Base-by-base conservation (phyloP, 1,140 invertebrate genomes). In the Amphibalanus amphitrite region DNA sequence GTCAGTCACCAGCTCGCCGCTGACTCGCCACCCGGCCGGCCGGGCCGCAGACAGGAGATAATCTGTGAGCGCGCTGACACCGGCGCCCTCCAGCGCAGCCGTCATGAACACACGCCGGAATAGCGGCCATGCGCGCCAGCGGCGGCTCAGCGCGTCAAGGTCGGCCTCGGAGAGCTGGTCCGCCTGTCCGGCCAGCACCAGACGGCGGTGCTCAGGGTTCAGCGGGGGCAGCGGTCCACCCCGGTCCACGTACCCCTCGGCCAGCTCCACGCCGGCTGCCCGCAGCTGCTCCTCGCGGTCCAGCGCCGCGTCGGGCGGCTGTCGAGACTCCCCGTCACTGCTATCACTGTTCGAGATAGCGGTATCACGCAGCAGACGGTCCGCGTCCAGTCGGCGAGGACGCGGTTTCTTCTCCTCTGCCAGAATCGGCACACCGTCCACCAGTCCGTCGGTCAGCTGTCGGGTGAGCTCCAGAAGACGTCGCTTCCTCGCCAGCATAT, bases 81-180 rank as follows among this genome's bases (percentile, higher is more conserved):
- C 92, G 80, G 87, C 86, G 68, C 87, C 86, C 69, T 85, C 86
- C 64, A 93, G 78, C 0, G 93, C 89, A 28, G 93, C 96, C 17
- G 95, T 83, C 83, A 96, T 88, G 78, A 97, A 97, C 28, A 97
- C 87, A 77, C 91, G 86, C 23, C 84, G 81, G 77, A 97, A 97
- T 74, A 88, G 77, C 67, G 86, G 86, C 86, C 89, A 93, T 6
- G 86, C 86, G 29, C 78, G 79, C 59, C 82, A 74, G 47, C 78
- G 73, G 67, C 75, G 72, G 15, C 77, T 69, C 29, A 74, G 75
- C 69, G 29, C 67, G 20, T 23, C 28, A 26, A 72, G 70, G 70
- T 75, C 67, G 29, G 73, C 47, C 59, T 77, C 75, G n/a, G 75
- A 65, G 28, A 76, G 67, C 25, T 29, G 70, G 26, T 68, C 40